Conservation (phyloP, 2,113 vertebrate genomes). For the Octodon degus region DNA sequence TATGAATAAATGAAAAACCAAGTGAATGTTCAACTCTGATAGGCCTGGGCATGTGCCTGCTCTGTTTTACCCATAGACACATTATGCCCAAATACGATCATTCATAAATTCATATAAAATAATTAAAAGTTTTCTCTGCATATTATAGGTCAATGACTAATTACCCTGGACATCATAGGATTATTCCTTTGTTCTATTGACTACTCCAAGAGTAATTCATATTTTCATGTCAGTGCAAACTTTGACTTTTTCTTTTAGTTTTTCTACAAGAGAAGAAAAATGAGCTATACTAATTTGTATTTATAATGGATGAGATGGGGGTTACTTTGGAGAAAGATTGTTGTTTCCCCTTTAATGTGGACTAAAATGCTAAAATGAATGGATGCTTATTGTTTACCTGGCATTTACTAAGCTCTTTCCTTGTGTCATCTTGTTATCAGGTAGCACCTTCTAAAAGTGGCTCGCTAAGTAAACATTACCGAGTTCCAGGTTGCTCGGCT, state of each 20-base stretch:
- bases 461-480: background rate
- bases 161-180: conserved; percentile 16
- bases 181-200: conserved; percentile 2
- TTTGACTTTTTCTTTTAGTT: conserved; percentile 12
- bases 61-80: background rate
- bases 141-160: background rate
- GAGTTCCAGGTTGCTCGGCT: background rate
- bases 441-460: background rate
- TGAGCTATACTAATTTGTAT: conserved; percentile 34
- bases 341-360: conserved; percentile 35
- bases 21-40: background rate
- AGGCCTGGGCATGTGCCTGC: background rate
- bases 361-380: conserved; percentile 24
- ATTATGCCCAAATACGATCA: background rate
- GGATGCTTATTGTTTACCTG: background rate
- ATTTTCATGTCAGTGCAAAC: conserved; percentile 35
- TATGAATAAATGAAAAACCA: background rate
- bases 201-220: conserved; percentile 10
- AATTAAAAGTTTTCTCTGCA: conserved; percentile 1
- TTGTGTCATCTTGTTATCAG: background rate
- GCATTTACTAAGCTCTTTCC: background rate
- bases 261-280: conserved; percentile 22
- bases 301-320: conserved; percentile 13
- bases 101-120: background rate
- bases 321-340: background rate